Conservation (phyloP, 2,888 invertebrate genomes). For the Drosophila leonis region DNA sequence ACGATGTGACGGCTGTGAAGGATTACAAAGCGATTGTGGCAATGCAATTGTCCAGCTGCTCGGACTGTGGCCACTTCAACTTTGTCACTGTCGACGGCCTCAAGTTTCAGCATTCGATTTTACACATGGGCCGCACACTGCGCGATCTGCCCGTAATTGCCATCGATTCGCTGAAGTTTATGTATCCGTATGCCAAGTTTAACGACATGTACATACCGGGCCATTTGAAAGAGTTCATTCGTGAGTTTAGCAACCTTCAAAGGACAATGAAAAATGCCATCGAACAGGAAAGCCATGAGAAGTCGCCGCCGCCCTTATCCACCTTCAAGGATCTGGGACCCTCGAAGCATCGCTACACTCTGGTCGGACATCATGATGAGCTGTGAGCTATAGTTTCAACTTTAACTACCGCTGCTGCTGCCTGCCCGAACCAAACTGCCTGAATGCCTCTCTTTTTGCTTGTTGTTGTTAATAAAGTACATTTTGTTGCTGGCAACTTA, state of each 20-base stretch:
- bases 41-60: conserved; percentile 42
- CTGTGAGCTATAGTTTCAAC: conserved; percentile 39
- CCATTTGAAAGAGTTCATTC: conserved; percentile 45
- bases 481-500: conserved; percentile 54
- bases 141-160: conserved; percentile 62
- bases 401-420: conserved; percentile 11
- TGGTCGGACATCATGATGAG: conserved; percentile 64
- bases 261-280: not conserved
- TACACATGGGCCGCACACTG: conserved; percentile 40
- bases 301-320: conserved; percentile 22
- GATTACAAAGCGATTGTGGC: conserved; percentile 65
- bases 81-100: conserved; percentile 53
- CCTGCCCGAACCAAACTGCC: not conserved
- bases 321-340: conserved; percentile 65
- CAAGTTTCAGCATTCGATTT: conserved; percentile 54
- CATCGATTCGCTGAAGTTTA: conserved; percentile 61
- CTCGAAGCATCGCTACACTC: conserved; percentile 63
- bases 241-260: conserved; percentile 21
- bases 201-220: conserved; percentile 55
- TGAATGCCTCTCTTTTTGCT: not conserved
- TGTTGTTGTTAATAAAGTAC: conserved; percentile 57
- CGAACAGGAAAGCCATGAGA: not conserved
- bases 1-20: conserved; percentile 45
- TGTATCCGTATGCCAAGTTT: conserved; percentile 42
- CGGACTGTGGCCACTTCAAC: conserved; percentile 32